phyloP scores from a whole-genome alignment of 1,140 invertebrate genomes.

The Pissodes strobi region DNA sequence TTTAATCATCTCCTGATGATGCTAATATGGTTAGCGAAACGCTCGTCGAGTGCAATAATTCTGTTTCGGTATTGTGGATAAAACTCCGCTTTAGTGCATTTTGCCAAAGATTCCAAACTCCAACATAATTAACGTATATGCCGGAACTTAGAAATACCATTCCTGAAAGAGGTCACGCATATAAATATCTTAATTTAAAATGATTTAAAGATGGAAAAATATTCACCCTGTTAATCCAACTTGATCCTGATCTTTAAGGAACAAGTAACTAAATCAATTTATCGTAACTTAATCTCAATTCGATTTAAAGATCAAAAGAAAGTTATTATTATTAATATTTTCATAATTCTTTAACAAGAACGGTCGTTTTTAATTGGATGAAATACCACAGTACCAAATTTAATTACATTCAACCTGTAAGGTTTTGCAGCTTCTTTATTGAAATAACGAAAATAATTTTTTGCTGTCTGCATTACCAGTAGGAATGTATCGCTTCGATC shows the following conservation, averaged over 20 bases:
- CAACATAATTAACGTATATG: too few relatives aligned
- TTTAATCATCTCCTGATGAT: too few relatives aligned
- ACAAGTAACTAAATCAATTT: conserved; percentile 22
- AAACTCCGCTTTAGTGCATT: too few relatives aligned
- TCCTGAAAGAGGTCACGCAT: too few relatives aligned
- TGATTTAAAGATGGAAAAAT: too few relatives aligned
- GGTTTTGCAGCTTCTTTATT: conserved; percentile 24
- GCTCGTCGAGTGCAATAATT: too few relatives aligned
- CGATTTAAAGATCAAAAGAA: conserved; percentile 31
- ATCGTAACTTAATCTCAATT: conserved; percentile 24
- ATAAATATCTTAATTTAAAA: too few relatives aligned
- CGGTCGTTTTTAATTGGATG: conserved; percentile 32
- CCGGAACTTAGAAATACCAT: too few relatives aligned
- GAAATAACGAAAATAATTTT: conserved; percentile 8
- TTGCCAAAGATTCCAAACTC: too few relatives aligned
- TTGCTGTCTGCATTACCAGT: neutral
- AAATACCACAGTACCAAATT: conserved; percentile 31
- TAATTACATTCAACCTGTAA: conserved; percentile 33
- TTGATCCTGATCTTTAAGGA: too few relatives aligned
- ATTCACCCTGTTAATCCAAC: conserved; percentile 20
- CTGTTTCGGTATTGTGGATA: too few relatives aligned
- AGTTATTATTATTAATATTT: conserved; percentile 38
- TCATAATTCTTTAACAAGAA: conserved; percentile 37
- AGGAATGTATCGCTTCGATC: neutral
- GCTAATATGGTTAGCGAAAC: too few relatives aligned